Conservation (phyloP, 2,888 invertebrate species). For the Andrena marginata region DNA sequence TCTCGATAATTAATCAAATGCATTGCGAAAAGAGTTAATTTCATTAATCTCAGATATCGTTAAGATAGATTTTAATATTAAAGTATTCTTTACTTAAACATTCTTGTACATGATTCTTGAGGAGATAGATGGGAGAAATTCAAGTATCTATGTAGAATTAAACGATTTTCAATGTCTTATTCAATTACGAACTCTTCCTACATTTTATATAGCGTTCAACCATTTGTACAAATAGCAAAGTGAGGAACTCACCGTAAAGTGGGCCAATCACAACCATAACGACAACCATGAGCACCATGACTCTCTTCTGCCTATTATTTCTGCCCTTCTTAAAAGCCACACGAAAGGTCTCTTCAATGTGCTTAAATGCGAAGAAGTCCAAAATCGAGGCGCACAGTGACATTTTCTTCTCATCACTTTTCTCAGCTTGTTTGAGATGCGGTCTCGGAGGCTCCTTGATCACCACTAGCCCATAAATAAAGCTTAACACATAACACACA, state of each 20-base stretch:
- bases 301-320: slow-evolving; percentile 90
- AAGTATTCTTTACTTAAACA: not conserved
- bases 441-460: slow-evolving; percentile 88
- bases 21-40: too few relatives aligned
- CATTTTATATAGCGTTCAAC: not conserved
- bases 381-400: slow-evolving; percentile 87
- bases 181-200: too few relatives aligned
- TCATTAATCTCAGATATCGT: not conserved
- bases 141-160: too few relatives aligned
- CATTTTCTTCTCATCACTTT: slow-evolving; percentile 67
- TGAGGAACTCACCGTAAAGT: slow-evolving; percentile 90
- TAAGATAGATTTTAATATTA: not conserved
- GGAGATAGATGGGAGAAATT: too few relatives aligned
- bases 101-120: not conserved
- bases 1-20: too few relatives aligned
- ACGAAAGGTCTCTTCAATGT: slow-evolving; percentile 91
- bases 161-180: too few relatives aligned
- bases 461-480: slow-evolving; percentile 90
- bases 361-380: slow-evolving; percentile 92
- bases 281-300: slow-evolving; percentile 92
- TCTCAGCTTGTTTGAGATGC: slow-evolving; percentile 73
- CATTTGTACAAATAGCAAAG: not conserved
- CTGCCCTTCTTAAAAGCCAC: slow-evolving; percentile 93
- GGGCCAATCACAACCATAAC: slow-evolving; percentile 95
- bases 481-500: slow-evolving; percentile 90